Conservation (phyloP, 2,797 vertebrate species). For the Sparus aurata region DNA sequence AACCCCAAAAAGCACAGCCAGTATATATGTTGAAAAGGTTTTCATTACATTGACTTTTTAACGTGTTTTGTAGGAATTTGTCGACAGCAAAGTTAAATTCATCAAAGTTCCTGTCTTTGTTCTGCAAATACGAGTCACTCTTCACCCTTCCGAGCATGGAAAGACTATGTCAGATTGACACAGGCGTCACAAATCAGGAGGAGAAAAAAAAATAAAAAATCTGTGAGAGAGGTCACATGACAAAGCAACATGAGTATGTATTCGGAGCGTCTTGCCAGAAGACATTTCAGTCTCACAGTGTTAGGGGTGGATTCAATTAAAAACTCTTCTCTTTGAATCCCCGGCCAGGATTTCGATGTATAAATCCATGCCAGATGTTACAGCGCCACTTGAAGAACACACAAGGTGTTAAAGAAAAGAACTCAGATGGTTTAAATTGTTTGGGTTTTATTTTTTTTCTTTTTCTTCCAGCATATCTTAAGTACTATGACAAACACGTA, state of each 20-base stretch:
- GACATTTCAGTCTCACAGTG: slow-evolving; percentile 75
- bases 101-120: background rate
- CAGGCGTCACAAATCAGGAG: slow-evolving; percentile 14
- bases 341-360: slow-evolving; percentile 70
- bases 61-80: background rate
- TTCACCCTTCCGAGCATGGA: slow-evolving; percentile 1
- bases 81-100: background rate
- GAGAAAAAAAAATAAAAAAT: slow-evolving; percentile 20
- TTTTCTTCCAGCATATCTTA: slow-evolving; percentile 27
- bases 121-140: background rate
- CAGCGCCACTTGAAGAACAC: slow-evolving; percentile 67
- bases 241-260: slow-evolving; percentile 68
- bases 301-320: slow-evolving; percentile 79
- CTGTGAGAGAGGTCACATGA: slow-evolving; percentile 61
- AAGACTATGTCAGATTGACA: slow-evolving; percentile 27
- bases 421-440: slow-evolving; percentile 56
- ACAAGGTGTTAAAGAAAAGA: slow-evolving; percentile 73
- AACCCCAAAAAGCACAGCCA: slow-evolving; percentile 10
- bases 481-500: slow-evolving; percentile 15
- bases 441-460: slow-evolving; percentile 43
- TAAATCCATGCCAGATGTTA: slow-evolving; percentile 81
- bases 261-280: slow-evolving; percentile 68
- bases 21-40: background rate
- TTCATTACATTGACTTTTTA: background rate
- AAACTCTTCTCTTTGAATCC: slow-evolving; percentile 78